A percentile compares a stretch with the other conserved stretches of the same genome.
Evolutionary conservation across 2,888 invertebrate genomes (phyloP).

Genomic region (Halocaridina rubra): DNA sequence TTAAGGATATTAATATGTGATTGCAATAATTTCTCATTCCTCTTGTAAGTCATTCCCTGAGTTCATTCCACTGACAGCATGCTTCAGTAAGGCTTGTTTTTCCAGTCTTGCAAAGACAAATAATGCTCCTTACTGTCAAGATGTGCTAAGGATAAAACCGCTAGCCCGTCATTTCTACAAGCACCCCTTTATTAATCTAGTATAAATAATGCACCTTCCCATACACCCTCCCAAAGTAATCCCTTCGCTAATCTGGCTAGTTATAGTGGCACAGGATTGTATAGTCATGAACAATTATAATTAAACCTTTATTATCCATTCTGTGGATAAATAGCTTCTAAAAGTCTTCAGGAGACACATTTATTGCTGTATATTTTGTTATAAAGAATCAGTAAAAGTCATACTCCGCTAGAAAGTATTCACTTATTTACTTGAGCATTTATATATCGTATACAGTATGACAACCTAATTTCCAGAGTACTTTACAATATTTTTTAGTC

Average conservation of each 20-base stretch:
- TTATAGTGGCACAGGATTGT: slow-evolving; percentile 44
- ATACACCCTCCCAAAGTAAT: background rate
- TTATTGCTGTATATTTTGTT: too few species aligned
- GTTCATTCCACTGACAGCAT: slow-evolving; percentile 49
- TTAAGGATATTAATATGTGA: too few species aligned
- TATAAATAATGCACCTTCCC: slow-evolving; percentile 52
- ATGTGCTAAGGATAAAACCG: slow-evolving; percentile 36
- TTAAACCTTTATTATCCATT: too few species aligned
- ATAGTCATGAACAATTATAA: too few species aligned
- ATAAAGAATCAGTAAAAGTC: too few species aligned
- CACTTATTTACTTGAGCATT: too few species aligned
- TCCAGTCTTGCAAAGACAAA: slow-evolving; percentile 39
- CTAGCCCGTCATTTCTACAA: slow-evolving; percentile 32
- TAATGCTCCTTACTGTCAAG: slow-evolving; percentile 43
- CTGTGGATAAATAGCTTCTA: too few species aligned
- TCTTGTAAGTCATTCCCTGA: background rate
- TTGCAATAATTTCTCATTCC: background rate
- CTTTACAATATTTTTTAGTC: too few species aligned
- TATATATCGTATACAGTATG: too few species aligned
- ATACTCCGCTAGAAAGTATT: too few species aligned
- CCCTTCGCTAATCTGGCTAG: slow-evolving; percentile 17
- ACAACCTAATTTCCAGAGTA: too few species aligned
- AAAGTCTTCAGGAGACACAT: too few species aligned
- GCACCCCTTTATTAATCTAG: slow-evolving; percentile 32
- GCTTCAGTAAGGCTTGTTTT: slow-evolving; percentile 43